Conservation (phyloP, 1,140 invertebrate genomes). For the Apis mellifera region Amel_HAv3.1 CM009942.2:2033001-2033500, state of each 20-base stretch:
- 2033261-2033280: conserved; percentile 2
- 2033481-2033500: too few relatives aligned
- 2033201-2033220: conserved; percentile 28
- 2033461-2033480: too few relatives aligned
- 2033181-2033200: conserved; percentile 61
- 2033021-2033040: conserved; percentile 23
- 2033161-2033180: conserved; percentile 54
- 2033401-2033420: too few relatives aligned
- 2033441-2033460: too few relatives aligned
- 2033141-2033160: conserved; percentile 35
- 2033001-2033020: background rate
- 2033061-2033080: conserved; percentile 21
- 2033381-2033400: too few relatives aligned
- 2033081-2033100: background rate
- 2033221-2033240: conserved; percentile 16
- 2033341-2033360: too few relatives aligned
- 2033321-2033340: too few relatives aligned
- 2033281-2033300: conserved; percentile 45
- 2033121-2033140: background rate
- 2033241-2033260: conserved; percentile 5
- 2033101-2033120: background rate
- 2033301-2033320: background rate
- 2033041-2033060: conserved; percentile 6
- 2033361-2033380: too few relatives aligned
- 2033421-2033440: too few relatives aligned